A percentile compares a stretch with the other conserved stretches of the same genome.
These are phyloP conservation scores for Pachyrhynchus sulphureomaculatus DNA, from an alignment of 1,140 invertebrate genomes.

Conservation along the genomic window DNA sequence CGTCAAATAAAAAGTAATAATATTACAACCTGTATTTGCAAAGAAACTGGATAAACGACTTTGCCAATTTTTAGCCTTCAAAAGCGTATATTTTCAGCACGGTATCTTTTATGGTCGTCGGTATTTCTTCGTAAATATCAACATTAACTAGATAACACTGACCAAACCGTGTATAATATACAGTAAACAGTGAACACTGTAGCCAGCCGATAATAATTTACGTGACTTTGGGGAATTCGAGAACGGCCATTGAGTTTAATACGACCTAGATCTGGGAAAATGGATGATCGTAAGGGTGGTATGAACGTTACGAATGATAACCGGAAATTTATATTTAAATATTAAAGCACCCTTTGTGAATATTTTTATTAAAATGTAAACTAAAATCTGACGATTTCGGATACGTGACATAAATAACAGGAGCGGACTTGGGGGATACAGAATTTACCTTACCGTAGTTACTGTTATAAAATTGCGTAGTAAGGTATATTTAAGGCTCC, in stretches of 20 bases:
- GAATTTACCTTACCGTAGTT: no score
- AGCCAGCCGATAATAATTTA: conserved; percentile 29
- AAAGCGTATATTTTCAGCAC: conserved; percentile 19
- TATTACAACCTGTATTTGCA: conserved; percentile 14
- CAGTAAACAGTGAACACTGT: conserved; percentile 18
- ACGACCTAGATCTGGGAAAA: conserved; percentile 12
- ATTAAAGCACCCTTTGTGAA: no score
- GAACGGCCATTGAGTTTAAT: conserved; percentile 6
- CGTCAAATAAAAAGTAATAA: no score
- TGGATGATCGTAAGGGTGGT: background rate
- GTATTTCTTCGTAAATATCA: conserved; percentile 27
- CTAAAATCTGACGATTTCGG: no score
- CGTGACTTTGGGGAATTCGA: conserved; percentile 25
- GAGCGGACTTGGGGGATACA: no score
- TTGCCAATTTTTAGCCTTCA: conserved; percentile 18
- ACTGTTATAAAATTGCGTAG: no score
- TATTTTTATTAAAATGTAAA: no score
- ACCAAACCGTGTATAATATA: conserved; percentile 2
- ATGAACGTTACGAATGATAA: no score
- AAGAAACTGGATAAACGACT: background rate
- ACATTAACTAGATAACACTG: conserved; percentile 30
- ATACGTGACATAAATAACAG: no score
- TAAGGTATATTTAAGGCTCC: no score
- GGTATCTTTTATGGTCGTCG: conserved; percentile 24
- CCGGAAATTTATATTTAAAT: no score